Evolutionary conservation across 2,888 invertebrate species (phyloP).

Genomic region (Heliconius erato): DNA sequence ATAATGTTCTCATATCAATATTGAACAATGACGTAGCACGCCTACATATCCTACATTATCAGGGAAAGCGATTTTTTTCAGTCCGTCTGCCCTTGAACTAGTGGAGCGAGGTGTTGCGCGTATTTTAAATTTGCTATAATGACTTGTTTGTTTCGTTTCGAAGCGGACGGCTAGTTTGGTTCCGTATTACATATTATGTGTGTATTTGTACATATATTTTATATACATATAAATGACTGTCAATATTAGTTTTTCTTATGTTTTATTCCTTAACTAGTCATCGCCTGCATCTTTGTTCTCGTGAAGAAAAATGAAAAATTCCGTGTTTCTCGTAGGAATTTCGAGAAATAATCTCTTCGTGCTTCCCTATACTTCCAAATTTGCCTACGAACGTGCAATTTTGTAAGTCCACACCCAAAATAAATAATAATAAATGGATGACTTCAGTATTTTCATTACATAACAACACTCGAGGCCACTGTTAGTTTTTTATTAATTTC

Average conservation of each 20-base stretch:
- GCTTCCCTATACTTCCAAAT: no score
- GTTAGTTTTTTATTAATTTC: slow-evolving; percentile 32
- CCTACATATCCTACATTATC: slow-evolving; percentile 42
- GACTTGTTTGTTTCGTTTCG: slow-evolving; percentile 4
- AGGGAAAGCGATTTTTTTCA: slow-evolving; percentile 57
- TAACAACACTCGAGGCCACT: slow-evolving; percentile 20
- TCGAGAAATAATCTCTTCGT: no score
- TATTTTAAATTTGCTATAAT: slow-evolving; percentile 39
- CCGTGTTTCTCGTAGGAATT: no score
- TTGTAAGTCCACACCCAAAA: no score
- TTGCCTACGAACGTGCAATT: no score
- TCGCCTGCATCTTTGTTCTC: no score
- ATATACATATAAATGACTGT: background rate
- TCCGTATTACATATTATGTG: slow-evolving; percentile 10
- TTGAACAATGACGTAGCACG: slow-evolving; percentile 40
- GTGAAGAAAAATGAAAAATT: no score
- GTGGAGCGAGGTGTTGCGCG: slow-evolving; percentile 53
- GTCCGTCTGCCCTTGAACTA: slow-evolving; percentile 67
- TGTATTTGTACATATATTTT: background rate
- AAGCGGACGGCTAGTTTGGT: background rate
- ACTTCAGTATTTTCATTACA: background rate
- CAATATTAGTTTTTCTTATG: background rate
- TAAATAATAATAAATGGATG: no score
- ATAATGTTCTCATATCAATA: slow-evolving; percentile 27
- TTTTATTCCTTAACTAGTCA: no score